phyloP scores from a whole-genome alignment of 2,797 vertebrate species.

The Silurus lanzhouensis region DNA sequence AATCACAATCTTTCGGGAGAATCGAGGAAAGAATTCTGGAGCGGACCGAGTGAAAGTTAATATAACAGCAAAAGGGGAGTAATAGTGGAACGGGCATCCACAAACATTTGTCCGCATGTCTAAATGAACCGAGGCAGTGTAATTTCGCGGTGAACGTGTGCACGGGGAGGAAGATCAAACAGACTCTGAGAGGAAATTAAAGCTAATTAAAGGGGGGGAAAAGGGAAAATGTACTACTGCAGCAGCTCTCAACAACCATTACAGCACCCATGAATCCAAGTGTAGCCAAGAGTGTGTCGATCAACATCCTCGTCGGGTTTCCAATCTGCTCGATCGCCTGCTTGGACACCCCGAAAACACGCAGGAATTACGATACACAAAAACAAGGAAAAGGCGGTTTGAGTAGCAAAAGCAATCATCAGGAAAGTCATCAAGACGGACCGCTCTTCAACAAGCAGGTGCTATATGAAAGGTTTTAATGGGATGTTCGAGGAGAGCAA shows the following conservation, averaged over 20 bases:
- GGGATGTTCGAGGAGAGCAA: neutral
- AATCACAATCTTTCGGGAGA: neutral
- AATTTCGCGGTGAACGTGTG: constrained; percentile 43
- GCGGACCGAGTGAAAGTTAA: no score
- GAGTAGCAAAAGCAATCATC: neutral
- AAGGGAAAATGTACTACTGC: constrained; percentile 27
- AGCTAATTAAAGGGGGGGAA: constrained; percentile 38
- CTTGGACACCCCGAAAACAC: neutral
- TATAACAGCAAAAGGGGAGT: no score
- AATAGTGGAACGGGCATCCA: no score
- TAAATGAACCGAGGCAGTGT: neutral
- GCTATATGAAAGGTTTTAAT: neutral
- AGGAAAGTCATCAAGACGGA: neutral
- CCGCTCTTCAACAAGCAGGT: neutral
- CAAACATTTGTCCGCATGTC: no score
- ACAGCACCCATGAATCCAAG: neutral
- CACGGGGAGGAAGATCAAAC: constrained; percentile 33
- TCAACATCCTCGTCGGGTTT: neutral
- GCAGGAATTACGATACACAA: no score
- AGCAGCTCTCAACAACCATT: neutral
- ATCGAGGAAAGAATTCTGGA: no score
- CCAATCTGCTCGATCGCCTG: neutral
- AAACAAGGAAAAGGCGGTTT: neutral
- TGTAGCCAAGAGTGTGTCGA: neutral
- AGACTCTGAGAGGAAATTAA: constrained; percentile 27